phyloP scores from a whole-genome alignment of 2,113 vertebrate genomes.

The Cryptotis parvus region DNA sequence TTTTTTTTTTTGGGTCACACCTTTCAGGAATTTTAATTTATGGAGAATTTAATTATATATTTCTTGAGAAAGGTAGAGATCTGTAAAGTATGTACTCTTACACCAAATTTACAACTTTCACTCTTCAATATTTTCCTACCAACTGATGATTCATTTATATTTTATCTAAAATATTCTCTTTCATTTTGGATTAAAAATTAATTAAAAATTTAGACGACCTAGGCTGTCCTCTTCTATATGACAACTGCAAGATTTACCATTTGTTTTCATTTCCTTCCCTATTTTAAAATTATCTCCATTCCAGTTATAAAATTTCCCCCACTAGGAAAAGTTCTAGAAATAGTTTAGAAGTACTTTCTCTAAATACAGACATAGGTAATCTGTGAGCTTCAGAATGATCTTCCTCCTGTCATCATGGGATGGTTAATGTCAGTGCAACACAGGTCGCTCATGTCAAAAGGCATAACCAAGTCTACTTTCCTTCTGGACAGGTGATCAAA shows the following conservation, averaged over 20 bases:
- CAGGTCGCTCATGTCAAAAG: fast-evolving
- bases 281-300: background rate
- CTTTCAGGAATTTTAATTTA: background rate
- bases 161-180: background rate
- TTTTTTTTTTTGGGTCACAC: too few species aligned
- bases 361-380: background rate
- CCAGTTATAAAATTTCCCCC: background rate
- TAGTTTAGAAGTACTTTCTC: background rate
- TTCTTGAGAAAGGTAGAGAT: background rate
- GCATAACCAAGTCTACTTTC: background rate
- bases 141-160: background rate
- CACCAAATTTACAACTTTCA: too few species aligned
- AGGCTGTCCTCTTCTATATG: background rate
- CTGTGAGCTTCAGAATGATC: background rate
- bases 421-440: too few species aligned
- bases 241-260: background rate
- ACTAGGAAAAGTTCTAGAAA: background rate
- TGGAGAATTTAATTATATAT: background rate
- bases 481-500: background rate
- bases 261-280: background rate
- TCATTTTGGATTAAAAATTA: background rate
- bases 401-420: fast-evolving
- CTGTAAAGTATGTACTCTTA: fast-evolving
- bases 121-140: background rate
- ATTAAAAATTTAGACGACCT: background rate